These are phyloP conservation scores for Sinohyriopsis cumingii DNA, from an alignment of 2,888 invertebrate species.

Conservation along the genomic window DNA sequence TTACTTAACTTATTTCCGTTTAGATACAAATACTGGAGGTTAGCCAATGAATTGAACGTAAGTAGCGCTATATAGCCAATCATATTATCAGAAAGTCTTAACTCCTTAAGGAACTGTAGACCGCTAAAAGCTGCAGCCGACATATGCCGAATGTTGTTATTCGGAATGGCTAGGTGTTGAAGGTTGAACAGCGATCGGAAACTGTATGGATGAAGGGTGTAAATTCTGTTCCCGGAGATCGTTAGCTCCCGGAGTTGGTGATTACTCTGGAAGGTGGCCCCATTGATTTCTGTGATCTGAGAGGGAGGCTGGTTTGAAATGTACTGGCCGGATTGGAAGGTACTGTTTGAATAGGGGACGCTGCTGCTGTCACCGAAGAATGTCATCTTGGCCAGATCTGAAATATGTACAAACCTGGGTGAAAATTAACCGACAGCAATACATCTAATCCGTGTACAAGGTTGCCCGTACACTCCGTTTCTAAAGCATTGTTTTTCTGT, in stretches of 20 bases:
- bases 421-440: too few species aligned
- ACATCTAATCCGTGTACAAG: too few species aligned
- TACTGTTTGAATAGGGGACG: not conserved
- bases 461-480: too few species aligned
- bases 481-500: too few species aligned
- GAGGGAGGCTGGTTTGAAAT: constrained; percentile 17
- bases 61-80: constrained; percentile 40
- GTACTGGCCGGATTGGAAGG: constrained; percentile 1
- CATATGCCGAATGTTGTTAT: constrained; percentile 48
- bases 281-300: constrained; percentile 34
- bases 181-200: constrained; percentile 36
- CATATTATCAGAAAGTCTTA: constrained; percentile 45
- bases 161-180: constrained; percentile 37
- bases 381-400: constrained; percentile 41
- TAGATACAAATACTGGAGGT: constrained; percentile 32
- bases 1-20: constrained; percentile 44
- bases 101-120: constrained; percentile 31
- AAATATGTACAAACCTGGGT: constrained; percentile 12
- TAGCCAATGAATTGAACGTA: constrained; percentile 29
- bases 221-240: constrained; percentile 45
- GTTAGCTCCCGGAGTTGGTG: constrained; percentile 32
- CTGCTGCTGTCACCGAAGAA: constrained; percentile 45
- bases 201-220: constrained; percentile 42
- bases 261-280: constrained; percentile 37
- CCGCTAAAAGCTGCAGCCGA: constrained; percentile 45